Evolutionary conservation across 2,797 vertebrate species (phyloP), one percentile per base, ranked within the genome.

Genomic region (Pantherophis vulpinus): DNA sequence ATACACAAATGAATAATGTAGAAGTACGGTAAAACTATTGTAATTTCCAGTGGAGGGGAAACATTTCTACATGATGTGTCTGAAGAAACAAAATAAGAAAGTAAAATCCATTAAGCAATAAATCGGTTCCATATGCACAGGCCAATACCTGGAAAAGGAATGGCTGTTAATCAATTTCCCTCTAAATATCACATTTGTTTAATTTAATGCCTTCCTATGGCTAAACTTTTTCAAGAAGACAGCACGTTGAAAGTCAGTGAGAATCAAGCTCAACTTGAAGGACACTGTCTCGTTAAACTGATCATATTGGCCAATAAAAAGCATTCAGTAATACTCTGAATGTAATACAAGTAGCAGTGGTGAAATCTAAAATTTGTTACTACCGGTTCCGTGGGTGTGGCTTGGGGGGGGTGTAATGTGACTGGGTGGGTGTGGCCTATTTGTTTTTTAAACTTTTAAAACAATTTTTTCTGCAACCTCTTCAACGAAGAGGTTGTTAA

Each of bases 1-100:
- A 96, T 94, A 94, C 93, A 94, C 79, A 2, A 93, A 86, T 95
- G 95, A 96, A 96, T 95, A 37, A 6, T 0, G 0, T 94, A 91
- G 94, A 93, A 96, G 95, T 96, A 56, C 2, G 29, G 56, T 96
- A 96, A 89, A 97, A 96, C 47, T 70, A 32, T 90, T 95, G 74
- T 94, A 91, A 94, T 37, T 95, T 87, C 83, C 37, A 18, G 13
- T 1, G 7, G 74, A 7, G 12, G 16, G 16, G 51, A 56, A 89
- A 95, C 94, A 93, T 86, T 86, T 66, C 42, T 87, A 32, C 91
- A 74, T 79, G n/a, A 83, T 93, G 87, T 42, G 27, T 74, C 94
- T 90, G 55, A 90, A 14, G 8, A 11, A 9, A 9, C 5, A 79
- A 27, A 94, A 54, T 95, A 96, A 92, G 94, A 94, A 89, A 32